A percentile compares a stretch with the other conserved stretches of the same genome.
Conservation (phyloP, 2,113 vertebrate genomes). For the Nothocercus nigrocapillus region DNA sequence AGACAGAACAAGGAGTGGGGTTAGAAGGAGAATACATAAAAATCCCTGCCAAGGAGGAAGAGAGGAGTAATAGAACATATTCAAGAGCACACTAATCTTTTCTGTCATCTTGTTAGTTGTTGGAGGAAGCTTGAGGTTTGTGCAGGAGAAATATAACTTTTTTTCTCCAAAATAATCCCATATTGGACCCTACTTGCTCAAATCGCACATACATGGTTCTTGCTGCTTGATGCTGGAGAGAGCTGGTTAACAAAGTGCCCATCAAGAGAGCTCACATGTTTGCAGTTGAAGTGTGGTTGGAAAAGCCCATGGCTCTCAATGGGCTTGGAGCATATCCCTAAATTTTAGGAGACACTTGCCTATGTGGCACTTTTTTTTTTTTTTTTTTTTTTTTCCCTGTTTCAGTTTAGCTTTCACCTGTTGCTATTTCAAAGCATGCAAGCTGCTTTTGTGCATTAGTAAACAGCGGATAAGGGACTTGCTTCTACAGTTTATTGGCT, state of each 20-base stretch:
- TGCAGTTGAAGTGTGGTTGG: background rate
- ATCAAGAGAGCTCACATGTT: fast-evolving
- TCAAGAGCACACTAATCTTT: background rate
- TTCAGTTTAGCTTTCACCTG: background rate
- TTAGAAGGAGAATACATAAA: background rate
- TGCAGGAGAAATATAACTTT: background rate
- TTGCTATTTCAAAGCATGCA: background rate
- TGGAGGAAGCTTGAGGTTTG: background rate
- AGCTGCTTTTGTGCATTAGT: background rate
- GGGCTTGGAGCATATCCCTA: background rate
- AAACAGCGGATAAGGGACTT: background rate
- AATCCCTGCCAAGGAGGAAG: background rate
- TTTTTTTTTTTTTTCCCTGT: background rate
- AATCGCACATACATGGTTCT: fast-evolving
- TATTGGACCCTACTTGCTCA: background rate
- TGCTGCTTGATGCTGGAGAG: background rate
- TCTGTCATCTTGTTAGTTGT: background rate
- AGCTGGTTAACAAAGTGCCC: fast-evolving
- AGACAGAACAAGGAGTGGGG: background rate
- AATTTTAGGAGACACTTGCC: background rate
- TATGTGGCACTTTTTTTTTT: background rate
- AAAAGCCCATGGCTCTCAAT: background rate
- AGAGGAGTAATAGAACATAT: background rate
- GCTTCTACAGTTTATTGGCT: background rate
- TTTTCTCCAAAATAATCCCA: background rate